A percentile compares a stretch with the other conserved stretches of the same genome.
Evolutionary conservation across 2,113 vertebrate genomes (phyloP).

Genomic region (Smithornis capensis): DNA sequence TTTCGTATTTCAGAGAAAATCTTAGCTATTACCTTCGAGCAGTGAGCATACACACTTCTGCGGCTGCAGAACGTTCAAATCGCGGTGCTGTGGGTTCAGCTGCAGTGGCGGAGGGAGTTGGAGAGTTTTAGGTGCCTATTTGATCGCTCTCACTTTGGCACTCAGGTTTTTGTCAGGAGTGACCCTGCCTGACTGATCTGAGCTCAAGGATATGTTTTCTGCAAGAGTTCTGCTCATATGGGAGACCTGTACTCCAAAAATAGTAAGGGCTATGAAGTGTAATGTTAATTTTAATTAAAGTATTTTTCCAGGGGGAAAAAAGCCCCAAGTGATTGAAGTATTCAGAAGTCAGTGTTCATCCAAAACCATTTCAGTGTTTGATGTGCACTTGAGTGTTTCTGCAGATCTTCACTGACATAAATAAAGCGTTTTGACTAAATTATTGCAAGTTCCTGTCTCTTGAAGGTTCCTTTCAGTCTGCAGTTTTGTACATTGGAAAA

Average conservation of each 20-base stretch:
- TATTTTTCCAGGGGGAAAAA: neutral
- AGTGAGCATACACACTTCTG: accelerated
- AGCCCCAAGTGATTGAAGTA: neutral
- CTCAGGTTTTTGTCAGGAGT: neutral
- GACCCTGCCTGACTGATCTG: neutral
- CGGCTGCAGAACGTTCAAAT: neutral
- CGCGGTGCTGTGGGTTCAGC: accelerated
- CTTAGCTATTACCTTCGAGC: accelerated
- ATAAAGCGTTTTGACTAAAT: neutral
- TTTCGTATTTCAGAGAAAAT: neutral
- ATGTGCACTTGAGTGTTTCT: neutral
- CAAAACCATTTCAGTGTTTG: neutral
- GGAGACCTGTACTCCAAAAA: neutral
- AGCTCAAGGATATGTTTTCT: neutral
- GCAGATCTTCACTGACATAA: neutral
- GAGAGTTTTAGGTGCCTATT: neutral
- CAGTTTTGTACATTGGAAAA: neutral
- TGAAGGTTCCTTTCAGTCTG: neutral
- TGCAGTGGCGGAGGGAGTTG: neutral
- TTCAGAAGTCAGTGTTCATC: neutral
- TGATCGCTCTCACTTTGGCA: neutral
- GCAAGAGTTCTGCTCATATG: accelerated
- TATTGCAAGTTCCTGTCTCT: neutral
- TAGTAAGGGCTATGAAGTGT: neutral
- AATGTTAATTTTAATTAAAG: neutral